A percentile compares a stretch with the other conserved stretches of the same genome.
These are phyloP conservation scores for Menidia beryllina DNA, from an alignment of 2,113 vertebrate species.

Conservation along the genomic window DNA sequence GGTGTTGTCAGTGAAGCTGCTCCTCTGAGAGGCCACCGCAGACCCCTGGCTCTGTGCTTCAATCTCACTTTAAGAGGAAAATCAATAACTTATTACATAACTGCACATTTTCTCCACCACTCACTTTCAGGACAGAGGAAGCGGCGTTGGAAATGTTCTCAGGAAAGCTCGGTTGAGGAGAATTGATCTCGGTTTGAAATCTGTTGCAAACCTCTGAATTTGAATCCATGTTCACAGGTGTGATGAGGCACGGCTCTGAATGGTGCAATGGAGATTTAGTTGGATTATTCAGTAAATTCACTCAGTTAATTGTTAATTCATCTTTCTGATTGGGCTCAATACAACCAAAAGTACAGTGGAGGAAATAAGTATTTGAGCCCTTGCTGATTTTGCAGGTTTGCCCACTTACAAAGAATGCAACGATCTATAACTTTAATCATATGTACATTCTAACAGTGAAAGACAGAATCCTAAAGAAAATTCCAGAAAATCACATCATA, in stretches of 20 bases:
- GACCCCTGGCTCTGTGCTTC: slow-evolving; percentile 68
- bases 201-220: slow-evolving; percentile 28
- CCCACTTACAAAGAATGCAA: too few relatives aligned
- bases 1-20: slow-evolving; percentile 63
- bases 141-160: slow-evolving; percentile 41
- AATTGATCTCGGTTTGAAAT: background rate
- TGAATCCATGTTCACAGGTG: slow-evolving; percentile 7
- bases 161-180: slow-evolving; percentile 42
- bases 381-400: too few relatives aligned
- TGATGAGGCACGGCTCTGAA: slow-evolving; percentile 10
- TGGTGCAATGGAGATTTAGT: background rate
- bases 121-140: slow-evolving; percentile 36
- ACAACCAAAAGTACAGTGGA: too few relatives aligned
- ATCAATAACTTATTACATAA: slow-evolving; percentile 85
- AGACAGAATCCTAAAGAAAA: too few relatives aligned
- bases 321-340: too few relatives aligned
- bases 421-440: too few relatives aligned
- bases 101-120: slow-evolving; percentile 61
- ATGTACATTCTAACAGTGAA: too few relatives aligned
- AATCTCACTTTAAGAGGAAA: slow-evolving; percentile 79
- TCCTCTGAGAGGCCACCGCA: slow-evolving; percentile 64
- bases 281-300: background rate
- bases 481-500: too few relatives aligned
- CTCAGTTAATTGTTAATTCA: too few relatives aligned
- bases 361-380: too few relatives aligned